phyloP scores from a whole-genome alignment of 1,140 invertebrate species.

The Cydia strobilella region DNA sequence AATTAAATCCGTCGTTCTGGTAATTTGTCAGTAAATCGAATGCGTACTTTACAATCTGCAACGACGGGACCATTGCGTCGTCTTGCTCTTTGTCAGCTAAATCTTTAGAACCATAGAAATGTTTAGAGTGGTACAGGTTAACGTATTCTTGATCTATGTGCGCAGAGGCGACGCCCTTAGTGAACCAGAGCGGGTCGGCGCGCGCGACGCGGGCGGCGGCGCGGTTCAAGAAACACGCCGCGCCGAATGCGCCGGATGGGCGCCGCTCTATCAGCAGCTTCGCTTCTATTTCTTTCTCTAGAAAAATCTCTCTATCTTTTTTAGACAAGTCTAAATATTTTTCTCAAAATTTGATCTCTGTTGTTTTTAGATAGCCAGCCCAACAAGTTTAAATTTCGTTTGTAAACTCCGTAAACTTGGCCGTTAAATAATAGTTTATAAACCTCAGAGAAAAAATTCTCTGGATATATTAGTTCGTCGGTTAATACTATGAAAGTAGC shows the following conservation, averaged over 20 bases:
- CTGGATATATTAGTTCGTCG: not conserved
- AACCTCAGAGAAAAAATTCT: not conserved
- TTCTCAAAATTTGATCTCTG: not conserved
- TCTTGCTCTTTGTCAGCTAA: slow-evolving; percentile 35
- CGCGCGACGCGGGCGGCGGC: not conserved
- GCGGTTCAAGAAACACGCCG: not conserved
- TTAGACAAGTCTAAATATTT: not conserved
- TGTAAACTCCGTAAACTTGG: not conserved
- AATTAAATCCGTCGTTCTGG: slow-evolving; percentile 37
- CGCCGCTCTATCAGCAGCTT: not conserved
- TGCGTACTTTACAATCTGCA: slow-evolving; percentile 52
- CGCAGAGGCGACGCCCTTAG: slow-evolving; percentile 44
- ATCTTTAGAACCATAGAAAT: slow-evolving; percentile 34
- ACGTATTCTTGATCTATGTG: slow-evolving; percentile 42
- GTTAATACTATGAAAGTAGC: slow-evolving; percentile 12
- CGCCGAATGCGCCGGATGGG: not conserved
- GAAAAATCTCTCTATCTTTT: not conserved
- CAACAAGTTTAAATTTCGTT: not conserved
- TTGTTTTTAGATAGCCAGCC: not conserved
- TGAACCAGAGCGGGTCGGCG: slow-evolving; percentile 43
- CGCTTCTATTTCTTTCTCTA: not conserved
- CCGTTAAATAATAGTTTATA: not conserved
- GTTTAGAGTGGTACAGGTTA: slow-evolving; percentile 41
- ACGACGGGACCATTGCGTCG: slow-evolving; percentile 38
- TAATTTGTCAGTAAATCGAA: slow-evolving; percentile 55